Evolutionary conservation across 2,888 invertebrate genomes (phyloP).

Genomic region (Papilio demoleus): DNA sequence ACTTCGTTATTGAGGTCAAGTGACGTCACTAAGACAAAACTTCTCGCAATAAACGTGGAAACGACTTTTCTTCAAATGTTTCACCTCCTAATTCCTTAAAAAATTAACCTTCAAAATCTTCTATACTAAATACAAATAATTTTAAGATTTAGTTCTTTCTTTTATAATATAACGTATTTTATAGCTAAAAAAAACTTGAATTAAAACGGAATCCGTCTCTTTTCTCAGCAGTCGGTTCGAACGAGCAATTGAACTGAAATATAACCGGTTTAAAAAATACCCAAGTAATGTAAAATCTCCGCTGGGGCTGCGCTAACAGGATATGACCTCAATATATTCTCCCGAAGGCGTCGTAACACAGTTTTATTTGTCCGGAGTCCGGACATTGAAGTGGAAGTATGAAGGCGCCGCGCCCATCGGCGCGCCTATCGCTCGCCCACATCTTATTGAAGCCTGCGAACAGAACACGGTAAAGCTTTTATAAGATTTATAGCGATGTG

Average conservation of each 20-base stretch:
- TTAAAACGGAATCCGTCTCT: background rate
- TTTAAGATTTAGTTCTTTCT: too few relatives aligned
- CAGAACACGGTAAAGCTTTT: slow-evolving; percentile 3
- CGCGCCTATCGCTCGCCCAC: background rate
- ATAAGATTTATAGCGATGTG: slow-evolving; percentile 8
- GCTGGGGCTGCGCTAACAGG: slow-evolving; percentile 10
- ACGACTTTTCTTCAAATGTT: background rate
- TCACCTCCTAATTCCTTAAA: background rate
- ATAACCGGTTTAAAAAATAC: slow-evolving; percentile 6
- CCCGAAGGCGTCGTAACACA: slow-evolving; percentile 20
- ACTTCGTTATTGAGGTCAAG: slow-evolving; percentile 3
- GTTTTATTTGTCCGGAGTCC: slow-evolving; percentile 24
- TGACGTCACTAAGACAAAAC: slow-evolving; percentile 1
- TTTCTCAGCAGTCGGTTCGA: background rate
- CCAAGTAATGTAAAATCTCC: slow-evolving; percentile 13
- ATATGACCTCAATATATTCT: slow-evolving; percentile 20
- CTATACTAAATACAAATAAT: too few relatives aligned
- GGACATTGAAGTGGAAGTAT: slow-evolving; percentile 20
- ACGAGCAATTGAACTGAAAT: slow-evolving; percentile 9
- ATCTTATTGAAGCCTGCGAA: slow-evolving; percentile 7
- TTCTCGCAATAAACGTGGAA: background rate
- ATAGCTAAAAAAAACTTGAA: background rate
- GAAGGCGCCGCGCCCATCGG: slow-evolving; percentile 11
- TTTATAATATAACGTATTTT: too few relatives aligned
- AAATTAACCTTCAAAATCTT: too few relatives aligned